phyloP scores from a whole-genome alignment of 2,888 invertebrate genomes.

The Chorisops tibialis region DNA sequence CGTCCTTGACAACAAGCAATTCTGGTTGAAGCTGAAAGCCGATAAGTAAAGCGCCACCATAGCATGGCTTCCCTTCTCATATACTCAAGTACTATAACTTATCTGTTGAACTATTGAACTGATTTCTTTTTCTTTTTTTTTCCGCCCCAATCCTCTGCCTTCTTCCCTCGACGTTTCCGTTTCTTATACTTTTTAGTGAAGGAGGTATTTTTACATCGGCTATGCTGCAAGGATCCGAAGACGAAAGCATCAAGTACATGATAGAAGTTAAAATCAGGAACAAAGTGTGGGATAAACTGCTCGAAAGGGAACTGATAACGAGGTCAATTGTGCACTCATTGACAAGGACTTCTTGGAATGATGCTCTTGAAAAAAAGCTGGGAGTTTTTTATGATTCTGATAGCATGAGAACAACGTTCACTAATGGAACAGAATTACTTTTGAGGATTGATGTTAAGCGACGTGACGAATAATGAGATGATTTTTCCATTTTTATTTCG shows the following conservation, averaged over 20 bases:
- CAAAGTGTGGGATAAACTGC: slow-evolving; percentile 34
- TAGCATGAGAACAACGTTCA: slow-evolving; percentile 27
- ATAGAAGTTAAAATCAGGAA: slow-evolving; percentile 44
- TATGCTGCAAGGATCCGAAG: slow-evolving; percentile 40
- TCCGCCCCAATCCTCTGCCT: slow-evolving; percentile 26
- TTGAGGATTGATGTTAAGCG: slow-evolving; percentile 30
- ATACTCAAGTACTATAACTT: slow-evolving; percentile 18
- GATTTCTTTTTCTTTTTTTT: slow-evolving; percentile 22
- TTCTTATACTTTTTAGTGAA: slow-evolving; percentile 24
- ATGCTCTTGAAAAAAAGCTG: slow-evolving; percentile 25
- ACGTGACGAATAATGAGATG: slow-evolving; percentile 28
- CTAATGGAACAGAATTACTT: slow-evolving; percentile 22
- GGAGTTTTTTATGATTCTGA: slow-evolving; percentile 30
- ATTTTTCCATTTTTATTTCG: not conserved
- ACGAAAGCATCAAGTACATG: slow-evolving; percentile 43
- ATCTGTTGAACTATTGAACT: slow-evolving; percentile 21
- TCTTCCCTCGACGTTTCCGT: slow-evolving; percentile 9
- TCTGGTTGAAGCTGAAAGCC: slow-evolving; percentile 40
- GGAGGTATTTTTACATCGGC: slow-evolving; percentile 39
- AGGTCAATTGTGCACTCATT: slow-evolving; percentile 41
- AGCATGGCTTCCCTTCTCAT: not conserved
- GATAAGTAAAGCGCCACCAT: slow-evolving; percentile 34
- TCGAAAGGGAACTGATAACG: slow-evolving; percentile 38
- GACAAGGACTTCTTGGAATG: slow-evolving; percentile 37
- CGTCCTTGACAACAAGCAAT: slow-evolving; percentile 36